Evolutionary conservation across 2,797 vertebrate genomes (phyloP).

Genomic region (Gila robusta): DNA sequence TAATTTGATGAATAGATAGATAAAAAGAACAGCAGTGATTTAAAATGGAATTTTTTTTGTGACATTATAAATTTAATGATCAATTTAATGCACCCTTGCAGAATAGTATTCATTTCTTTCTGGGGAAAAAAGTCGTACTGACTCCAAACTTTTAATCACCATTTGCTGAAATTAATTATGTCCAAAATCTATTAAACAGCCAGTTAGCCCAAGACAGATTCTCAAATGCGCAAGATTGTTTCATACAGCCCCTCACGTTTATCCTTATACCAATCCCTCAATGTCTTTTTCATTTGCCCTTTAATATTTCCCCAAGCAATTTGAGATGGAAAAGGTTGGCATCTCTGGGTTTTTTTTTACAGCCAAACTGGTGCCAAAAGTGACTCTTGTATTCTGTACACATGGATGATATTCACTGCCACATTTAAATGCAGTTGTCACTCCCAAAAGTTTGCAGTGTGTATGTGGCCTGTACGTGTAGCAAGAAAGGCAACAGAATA

Average conservation of each 20-base stretch:
- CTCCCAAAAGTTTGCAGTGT: constrained; percentile 9
- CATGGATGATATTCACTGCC: neutral
- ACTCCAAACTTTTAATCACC: neutral
- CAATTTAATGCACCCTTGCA: neutral
- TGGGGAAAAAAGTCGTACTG: neutral
- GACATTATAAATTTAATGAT: neutral
- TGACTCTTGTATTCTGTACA: neutral
- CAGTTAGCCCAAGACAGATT: neutral
- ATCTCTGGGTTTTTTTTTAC: neutral
- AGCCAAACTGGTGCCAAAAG: neutral
- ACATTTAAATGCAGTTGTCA: neutral
- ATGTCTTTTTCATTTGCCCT: constrained; percentile 1
- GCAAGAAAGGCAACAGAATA: constrained; percentile 15
- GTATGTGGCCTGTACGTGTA: constrained; percentile 10
- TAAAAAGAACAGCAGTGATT: neutral
- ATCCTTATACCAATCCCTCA: neutral
- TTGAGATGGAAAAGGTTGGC: no score
- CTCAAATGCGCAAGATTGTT: neutral
- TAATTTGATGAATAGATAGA: neutral
- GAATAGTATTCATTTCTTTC: neutral
- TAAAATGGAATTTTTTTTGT: neutral
- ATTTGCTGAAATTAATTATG: neutral
- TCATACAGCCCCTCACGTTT: neutral
- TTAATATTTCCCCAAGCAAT: neutral
- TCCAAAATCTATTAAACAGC: neutral